Percentiles rank a stretch among this genome's conserved stretches.
Evolutionary conservation across 2,888 invertebrate genomes (phyloP).

Genomic region (Noctua janthina): DNA sequence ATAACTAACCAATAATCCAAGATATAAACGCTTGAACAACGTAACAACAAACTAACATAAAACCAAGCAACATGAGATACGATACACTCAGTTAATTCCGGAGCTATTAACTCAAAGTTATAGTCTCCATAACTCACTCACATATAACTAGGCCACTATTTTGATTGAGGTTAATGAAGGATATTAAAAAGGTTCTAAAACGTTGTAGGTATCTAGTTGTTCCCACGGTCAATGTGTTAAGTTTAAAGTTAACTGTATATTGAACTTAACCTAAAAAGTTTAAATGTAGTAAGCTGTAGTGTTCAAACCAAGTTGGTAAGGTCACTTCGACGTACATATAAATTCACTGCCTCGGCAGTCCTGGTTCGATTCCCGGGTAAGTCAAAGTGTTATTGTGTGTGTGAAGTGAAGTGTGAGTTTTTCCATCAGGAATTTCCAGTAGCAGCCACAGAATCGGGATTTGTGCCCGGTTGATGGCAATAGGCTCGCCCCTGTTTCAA

Average conservation of each 20-base stretch:
- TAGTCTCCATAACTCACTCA: slow-evolving; percentile 51
- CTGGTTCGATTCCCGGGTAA: neutral
- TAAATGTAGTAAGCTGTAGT: slow-evolving; percentile 1
- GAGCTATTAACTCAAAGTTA: slow-evolving; percentile 56
- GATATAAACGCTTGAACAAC: neutral
- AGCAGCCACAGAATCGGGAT: neutral
- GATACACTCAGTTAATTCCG: slow-evolving; percentile 39
- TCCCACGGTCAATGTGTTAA: slow-evolving; percentile 37
- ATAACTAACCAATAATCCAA: neutral
- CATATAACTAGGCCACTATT: slow-evolving; percentile 47
- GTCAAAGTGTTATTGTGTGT: neutral
- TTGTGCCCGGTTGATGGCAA: neutral
- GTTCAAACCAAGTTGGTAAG: neutral
- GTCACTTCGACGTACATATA: neutral
- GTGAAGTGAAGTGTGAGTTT: neutral
- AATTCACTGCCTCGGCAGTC: neutral
- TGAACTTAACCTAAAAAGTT: slow-evolving; percentile 50
- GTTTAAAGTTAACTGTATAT: slow-evolving; percentile 13
- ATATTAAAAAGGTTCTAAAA: slow-evolving; percentile 60
- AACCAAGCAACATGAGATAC: slow-evolving; percentile 12
- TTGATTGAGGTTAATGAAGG: slow-evolving; percentile 65
- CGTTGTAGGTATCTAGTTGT: slow-evolving; percentile 24
- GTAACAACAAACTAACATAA: neutral
- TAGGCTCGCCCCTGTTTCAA: too few relatives aligned
- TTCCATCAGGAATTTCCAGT: neutral